Base-by-base conservation (phyloP, 2,113 vertebrate species). In the Zosterops borbonicus region DNA sequence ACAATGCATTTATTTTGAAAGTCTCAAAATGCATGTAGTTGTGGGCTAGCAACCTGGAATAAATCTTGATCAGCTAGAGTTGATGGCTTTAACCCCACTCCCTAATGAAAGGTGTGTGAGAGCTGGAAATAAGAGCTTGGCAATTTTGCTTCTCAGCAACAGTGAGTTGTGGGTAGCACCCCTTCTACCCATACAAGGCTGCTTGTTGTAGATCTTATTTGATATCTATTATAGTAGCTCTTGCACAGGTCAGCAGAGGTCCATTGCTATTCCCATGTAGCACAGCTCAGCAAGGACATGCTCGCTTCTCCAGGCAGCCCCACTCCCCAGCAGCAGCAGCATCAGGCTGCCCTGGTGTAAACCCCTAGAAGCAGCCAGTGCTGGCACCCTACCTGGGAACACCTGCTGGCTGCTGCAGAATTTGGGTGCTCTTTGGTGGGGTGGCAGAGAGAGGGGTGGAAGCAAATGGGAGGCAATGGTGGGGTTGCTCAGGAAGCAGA, bases 401-500 rank as follows among this genome's bases (percentile, higher is more conserved):
- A 11, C 41, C 39, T 2, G 5, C 50, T n/a, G 33, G 46, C 44
- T 53, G 25, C 63, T 29, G 21, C 47, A 24, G 31, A 37, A 17
- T 9, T 0, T 0, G 2, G 49, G 22, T 64, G 70, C 53, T 5
- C 19, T 42, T 80, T 0, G 5, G 13, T 59, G 67, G 71, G 62
- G 50, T 0, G 7, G n/a, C 31, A 46, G 37, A 2, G 28, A 16
- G 35, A 37, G 37, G 46, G 37, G 18, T 0, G 5, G 39, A 22
- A 46, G 21, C 18, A 15, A 41, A 22, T 0, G 12, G 31, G 49
- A 3, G 0, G 1, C 0, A 7, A 0, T 47, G n/a, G 6, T 4
- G 1, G 25, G 27, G 16, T 55, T 6, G 19, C 39, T 69, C 0
- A 3, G 68, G 52, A 78, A 83, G 33, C 24, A 5, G 7, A 14